Base-by-base conservation (phyloP, 1,140 invertebrate species). In the Drosophila ficusphila region DNA sequence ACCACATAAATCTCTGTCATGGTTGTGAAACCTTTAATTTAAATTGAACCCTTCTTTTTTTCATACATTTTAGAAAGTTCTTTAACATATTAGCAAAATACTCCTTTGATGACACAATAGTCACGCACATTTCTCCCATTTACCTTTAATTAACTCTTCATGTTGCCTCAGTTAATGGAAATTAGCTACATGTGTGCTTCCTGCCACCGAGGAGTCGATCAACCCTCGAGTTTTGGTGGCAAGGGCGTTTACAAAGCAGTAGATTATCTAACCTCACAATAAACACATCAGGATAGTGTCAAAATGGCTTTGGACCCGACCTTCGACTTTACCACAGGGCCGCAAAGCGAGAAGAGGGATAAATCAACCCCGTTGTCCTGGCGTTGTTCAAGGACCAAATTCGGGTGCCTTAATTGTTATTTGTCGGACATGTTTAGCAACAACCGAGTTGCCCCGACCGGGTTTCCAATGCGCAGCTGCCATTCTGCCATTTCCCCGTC, bases 381-480 rank as follows among this genome's bases (percentile, higher is more conserved):
- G 0, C 7, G 8, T 16, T 29, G 16, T 33, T 46, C 23, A 64
- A 39, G 54, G 64, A 47, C 23, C 47, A 18, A 19, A 21, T 69
- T 76, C 38, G 42, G 42, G 31, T 7, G 39, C 57, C 36, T 78
- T 70, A 79, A 70, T 86, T 76, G 76, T 74, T 86, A 81, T 86
- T 81, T 65, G 72, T 73, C 44, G 36, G 49, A 72, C 79, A 79
- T 79, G 81, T 86, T 81, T 57, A 58, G 48, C 58, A 79, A 68
- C 71, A 67, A 72, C 39, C 44, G 46, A 54, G 29, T 58, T 53
- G 33, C 44, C 41, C 19, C 34, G 34, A 29, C 38, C 49, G 58
- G 53, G 49, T 44, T 53, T 71, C 18, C 39, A 23, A 46, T 18
- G 42, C 58, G 52, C 79, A 67, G 75, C 79, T 83, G 79, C 79